Base-by-base conservation (phyloP, 2,113 vertebrate genomes). In the Salvelinus sp. region DNA sequence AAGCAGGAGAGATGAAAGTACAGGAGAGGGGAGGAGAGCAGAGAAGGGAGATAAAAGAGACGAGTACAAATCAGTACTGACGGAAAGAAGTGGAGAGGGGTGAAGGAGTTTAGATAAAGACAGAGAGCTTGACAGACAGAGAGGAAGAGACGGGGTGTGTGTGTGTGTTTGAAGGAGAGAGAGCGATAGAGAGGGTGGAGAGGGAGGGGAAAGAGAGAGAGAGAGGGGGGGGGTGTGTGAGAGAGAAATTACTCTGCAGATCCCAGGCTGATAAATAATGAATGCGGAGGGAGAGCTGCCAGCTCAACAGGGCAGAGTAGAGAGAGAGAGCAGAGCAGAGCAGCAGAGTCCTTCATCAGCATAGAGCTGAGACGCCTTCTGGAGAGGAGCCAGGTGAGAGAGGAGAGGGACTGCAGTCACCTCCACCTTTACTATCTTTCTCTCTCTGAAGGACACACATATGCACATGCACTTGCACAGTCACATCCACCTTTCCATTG, bases 401-500 rank as follows among this genome's bases (percentile, higher is more conserved):
- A 74, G 63, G 65, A 66, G 76, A 70, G 47, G 66, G 65, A 69
- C 87, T 83, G 83, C 85, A 72, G 70, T 73, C 38, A 44, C 38
- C 38, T 44, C 38, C 38, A 44, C 38, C 38, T 44, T 44, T 44
- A 44, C 38, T 9, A 44, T 44, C 38, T 44, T 9, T 44, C 38
- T 44, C 9, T 44, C 38, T 44, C 38, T 44, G 7, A 44, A 44
- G 38, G 38, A 44, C 9, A 44, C 38, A 44, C 38, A 44, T 44
- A 44, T 10, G 38, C 38, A 44, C 38, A 44, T 44, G 7, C 38
- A 44, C 38, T 2, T 44, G 9, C 9, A 10, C 7, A 44, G 38
- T 44, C 9, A 44, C 38, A 44, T 44, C 9, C 38, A 44, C 38
- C 38, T 44, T 44, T 44, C 9, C 7, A 44, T 44, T 44, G 38